Evolutionary conservation across 2,888 invertebrate genomes (phyloP).

Genomic region (Polymixis flavicincta): DNA sequence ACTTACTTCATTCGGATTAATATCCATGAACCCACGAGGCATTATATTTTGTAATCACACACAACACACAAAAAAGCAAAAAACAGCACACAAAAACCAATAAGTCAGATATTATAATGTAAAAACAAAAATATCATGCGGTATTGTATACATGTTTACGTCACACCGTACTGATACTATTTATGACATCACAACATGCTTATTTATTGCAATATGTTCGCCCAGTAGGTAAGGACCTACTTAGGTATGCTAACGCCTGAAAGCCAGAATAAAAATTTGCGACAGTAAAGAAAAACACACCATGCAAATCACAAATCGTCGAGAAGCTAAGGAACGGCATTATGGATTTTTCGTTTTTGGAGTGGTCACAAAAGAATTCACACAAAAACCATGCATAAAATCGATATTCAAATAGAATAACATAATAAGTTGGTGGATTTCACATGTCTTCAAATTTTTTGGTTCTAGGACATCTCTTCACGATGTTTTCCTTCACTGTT

Average conservation of each 20-base stretch:
- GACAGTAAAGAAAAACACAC: neutral
- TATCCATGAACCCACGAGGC: conserved; percentile 5
- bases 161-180: neutral
- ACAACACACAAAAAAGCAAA: conserved; percentile 21
- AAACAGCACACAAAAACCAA: conserved; percentile 7
- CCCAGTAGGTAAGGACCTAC: neutral
- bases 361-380: neutral
- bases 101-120: neutral
- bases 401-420: neutral
- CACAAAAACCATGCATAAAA: neutral
- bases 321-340: neutral
- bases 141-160: neutral
- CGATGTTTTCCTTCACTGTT: too few relatives aligned
- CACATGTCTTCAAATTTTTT: too few relatives aligned
- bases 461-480: too few relatives aligned
- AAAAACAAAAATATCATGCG: neutral
- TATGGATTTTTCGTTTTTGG: too few relatives aligned
- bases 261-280: neutral
- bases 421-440: too few relatives aligned
- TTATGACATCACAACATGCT: neutral
- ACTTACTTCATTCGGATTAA: conserved; percentile 36
- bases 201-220: neutral
- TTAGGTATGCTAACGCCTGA: neutral
- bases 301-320: neutral
- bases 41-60: neutral